These are phyloP conservation scores for Spea multiplicata DNA, from an alignment of 2,113 vertebrate species.

Conservation along the genomic window DNA sequence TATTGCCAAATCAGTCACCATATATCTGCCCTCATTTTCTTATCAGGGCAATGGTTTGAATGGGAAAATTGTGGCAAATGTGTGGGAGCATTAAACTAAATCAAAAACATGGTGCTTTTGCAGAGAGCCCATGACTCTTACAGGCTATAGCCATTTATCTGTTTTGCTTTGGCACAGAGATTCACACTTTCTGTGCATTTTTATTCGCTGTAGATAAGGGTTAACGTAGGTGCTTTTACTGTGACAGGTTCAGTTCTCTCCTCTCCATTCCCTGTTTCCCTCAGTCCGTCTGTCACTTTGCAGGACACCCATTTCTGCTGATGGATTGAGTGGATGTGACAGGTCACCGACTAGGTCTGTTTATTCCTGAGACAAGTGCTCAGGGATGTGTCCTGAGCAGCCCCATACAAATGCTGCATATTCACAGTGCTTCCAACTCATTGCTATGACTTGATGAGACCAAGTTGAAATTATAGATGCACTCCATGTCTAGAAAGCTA, in stretches of 20 bases:
- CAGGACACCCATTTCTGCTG: constrained; percentile 13
- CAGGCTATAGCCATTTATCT: no score
- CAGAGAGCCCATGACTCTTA: no score
- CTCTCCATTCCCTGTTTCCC: constrained; percentile 12
- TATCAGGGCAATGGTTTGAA: neutral
- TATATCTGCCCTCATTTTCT: no score
- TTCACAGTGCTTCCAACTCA: constrained; percentile 18
- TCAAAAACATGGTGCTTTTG: no score
- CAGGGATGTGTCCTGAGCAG: constrained; percentile 35
- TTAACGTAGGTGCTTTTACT: constrained; percentile 18
- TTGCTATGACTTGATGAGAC: constrained; percentile 2
- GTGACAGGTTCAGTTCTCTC: constrained; percentile 8
- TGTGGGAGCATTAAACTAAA: no score
- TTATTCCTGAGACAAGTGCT: constrained; percentile 46
- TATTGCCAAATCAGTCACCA: no score
- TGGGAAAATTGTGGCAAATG: no score
- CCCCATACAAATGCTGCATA: constrained; percentile 22
- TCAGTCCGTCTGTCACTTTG: constrained; percentile 39
- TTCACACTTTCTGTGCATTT: neutral
- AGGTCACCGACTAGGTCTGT: constrained; percentile 38
- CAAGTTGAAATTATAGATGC: no score
- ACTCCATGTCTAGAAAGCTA: neutral
- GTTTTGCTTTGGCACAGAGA: neutral
- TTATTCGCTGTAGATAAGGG: neutral
- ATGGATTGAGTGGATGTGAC: constrained; percentile 44